Base-by-base conservation (phyloP, 2,888 invertebrate species). In the Drosophila gaucha region DNA sequence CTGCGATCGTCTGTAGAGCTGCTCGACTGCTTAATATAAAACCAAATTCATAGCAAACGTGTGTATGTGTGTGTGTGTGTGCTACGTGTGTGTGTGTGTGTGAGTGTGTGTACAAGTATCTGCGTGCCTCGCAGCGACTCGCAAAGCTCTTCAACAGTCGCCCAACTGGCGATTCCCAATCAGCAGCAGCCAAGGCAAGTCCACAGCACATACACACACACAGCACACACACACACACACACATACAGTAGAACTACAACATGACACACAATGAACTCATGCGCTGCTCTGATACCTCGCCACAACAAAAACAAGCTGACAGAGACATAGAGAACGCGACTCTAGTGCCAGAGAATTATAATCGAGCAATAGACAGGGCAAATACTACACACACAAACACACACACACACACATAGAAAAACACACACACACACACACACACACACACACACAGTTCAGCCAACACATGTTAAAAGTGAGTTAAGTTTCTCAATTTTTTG, bases 161-260 rank as follows among this genome's bases (percentile, higher is more conserved):
- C 87, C 88, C 80, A 80, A 80, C 80, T 88, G 88, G 89, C 88
- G 89, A 88, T 88, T 88, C 86, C 86, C 89, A 80, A 85, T 84
- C 88, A 87, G 73, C 73, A 65, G 58, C 69, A 59, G 54, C 68
- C 64, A 64, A 63, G 69, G 59, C 73, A 31, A 75, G 58, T 43
- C 39, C 55, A 65, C 55, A 67, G 18, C 47, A 30, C 9, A 26
- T 16, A 12, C 35, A 31, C 46, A 22, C 22, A 22, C 22, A 14
- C 4, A 10, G n/a, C 14, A 31, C 31, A 59, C 54, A 18, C 26
- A 3, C 24, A 30, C 24, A 57, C 36, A 16, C 41, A 26, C 36
- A 36, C 26, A 26, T 18, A 51, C 33, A 33, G 9, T 9, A 54
- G 36, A 24, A 41, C 35, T 35, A 54, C 52, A 54, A 60, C 38